Percentiles rank a stretch among this genome's conserved stretches.
phyloP scores from a whole-genome alignment of 2,113 vertebrate genomes.

The Uria aalge region DNA sequence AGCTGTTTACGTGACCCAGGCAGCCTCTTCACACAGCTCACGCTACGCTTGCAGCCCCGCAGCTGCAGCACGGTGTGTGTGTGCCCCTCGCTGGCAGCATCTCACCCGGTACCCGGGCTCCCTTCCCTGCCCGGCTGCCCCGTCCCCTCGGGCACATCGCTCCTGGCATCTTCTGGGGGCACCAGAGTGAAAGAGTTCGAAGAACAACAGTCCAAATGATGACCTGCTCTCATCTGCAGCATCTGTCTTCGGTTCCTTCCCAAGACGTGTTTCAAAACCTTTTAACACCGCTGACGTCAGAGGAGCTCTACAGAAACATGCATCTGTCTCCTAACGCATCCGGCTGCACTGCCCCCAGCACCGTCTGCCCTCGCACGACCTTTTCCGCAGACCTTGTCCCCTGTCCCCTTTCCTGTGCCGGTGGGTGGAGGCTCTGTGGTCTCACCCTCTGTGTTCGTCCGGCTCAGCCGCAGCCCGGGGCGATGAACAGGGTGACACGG shows the following conservation, averaged over 20 bases:
- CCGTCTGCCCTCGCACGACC: background rate
- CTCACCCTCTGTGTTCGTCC: background rate
- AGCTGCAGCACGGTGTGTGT: background rate
- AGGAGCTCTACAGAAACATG: background rate
- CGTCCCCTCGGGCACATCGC: rapidly evolving
- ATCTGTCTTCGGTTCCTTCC: background rate
- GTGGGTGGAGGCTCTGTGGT: background rate
- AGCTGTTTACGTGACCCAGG: background rate
- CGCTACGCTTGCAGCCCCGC: background rate
- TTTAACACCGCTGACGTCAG: background rate
- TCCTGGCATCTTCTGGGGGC: background rate
- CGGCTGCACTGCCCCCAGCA: background rate
- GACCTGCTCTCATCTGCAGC: background rate
- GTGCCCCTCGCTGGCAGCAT: background rate
- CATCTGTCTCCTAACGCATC: background rate
- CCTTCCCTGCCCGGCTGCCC: background rate
- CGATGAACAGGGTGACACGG: background rate
- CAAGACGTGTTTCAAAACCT: background rate
- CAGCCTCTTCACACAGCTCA: background rate
- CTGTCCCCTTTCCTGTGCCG: background rate
- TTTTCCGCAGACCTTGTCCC: rapidly evolving
- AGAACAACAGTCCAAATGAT: rapidly evolving
- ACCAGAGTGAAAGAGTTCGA: background rate
- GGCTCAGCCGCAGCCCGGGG: background rate
- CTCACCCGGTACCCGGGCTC: rapidly evolving